These are phyloP conservation scores for Drosophila pegasa DNA, from an alignment of 2,888 invertebrate species.

Conservation along the genomic window DNA sequence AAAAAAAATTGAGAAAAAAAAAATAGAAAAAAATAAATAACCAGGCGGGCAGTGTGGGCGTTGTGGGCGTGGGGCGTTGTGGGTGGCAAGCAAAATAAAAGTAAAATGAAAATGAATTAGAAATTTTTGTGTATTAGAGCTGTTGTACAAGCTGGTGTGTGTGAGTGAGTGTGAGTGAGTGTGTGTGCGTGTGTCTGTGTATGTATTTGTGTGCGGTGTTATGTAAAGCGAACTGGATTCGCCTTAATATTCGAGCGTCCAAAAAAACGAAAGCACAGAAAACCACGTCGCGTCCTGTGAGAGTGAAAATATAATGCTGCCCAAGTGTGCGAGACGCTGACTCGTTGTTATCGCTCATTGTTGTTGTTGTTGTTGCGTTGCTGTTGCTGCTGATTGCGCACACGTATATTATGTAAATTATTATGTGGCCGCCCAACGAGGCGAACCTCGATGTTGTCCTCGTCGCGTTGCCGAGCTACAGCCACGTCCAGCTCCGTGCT, in stretches of 20 bases:
- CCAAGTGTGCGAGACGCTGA: constrained; percentile 47
- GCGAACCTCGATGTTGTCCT: constrained; percentile 29
- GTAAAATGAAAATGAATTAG: constrained; percentile 72
- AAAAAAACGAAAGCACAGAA: constrained; percentile 45
- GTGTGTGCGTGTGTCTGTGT: constrained; percentile 26
- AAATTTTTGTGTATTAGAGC: constrained; percentile 39
- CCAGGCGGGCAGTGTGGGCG: constrained; percentile 32
- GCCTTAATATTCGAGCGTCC: constrained; percentile 38
- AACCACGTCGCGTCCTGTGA: constrained; percentile 61
- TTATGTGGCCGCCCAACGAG: constrained; percentile 70
- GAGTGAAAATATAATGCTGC: constrained; percentile 73
- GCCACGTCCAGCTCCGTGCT: constrained; percentile 29
- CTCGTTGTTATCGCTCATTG: constrained; percentile 42
- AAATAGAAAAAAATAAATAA: constrained; percentile 28
- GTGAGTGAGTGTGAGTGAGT: constrained; percentile 32
- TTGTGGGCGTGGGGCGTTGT: constrained; percentile 37
- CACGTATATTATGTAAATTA: constrained; percentile 80
- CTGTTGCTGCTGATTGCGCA: constrained; percentile 70
- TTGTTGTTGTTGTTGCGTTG: constrained; percentile 27
- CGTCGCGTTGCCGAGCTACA: constrained; percentile 39
- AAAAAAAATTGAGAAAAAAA: constrained; percentile 5
- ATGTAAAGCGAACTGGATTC: constrained; percentile 53
- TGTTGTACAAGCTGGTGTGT: too few relatives aligned
- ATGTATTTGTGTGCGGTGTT: constrained; percentile 51
- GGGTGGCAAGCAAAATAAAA: constrained; percentile 56